Base-by-base conservation (phyloP, 2,113 vertebrate genomes). In the Oryzias javanicus region DNA sequence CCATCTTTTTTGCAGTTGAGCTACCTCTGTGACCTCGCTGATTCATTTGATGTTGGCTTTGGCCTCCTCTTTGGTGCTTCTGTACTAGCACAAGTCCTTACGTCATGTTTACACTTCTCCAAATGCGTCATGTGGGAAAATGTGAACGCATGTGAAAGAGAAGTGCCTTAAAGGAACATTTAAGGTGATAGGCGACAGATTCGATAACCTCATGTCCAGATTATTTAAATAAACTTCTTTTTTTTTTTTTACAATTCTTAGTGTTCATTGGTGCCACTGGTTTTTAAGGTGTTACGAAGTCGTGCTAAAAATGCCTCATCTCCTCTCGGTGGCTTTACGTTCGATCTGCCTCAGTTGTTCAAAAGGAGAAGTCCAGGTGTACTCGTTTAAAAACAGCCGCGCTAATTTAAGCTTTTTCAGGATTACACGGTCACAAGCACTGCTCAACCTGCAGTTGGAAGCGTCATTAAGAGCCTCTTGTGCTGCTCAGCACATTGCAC, bases 401-500 rank as follows among this genome's bases (percentile, higher is more conserved):
- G 40, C 76, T 80, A 80, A 77, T 62, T 77, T 57, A 67, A 78
- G 56, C 72, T 17, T 18, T 10, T 18, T 18, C 13, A 17, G 73
- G 82, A 87, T 84, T 84, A 86, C 71, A 64, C 59, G 70, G 57
- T 78, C 59, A 73, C 22, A 42, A 8, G 60, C 1, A 57, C 56
- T 67, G 51, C 42, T 64, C 22, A 40, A 55, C 59, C 63, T 58
- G 55, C 20, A 55, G 48, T 27, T 40, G 35, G 15, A 25, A 19
- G 52, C 27, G 35, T 41, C 55, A 17, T 10, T 59, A 84, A 73
- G 79, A 75, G 48, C 55, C 51, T 25, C 19, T 1, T 41, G 49
- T 55, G 55, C 41, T 24, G 25, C 35, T 77, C 66, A 59, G 35
- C 17, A 22, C 15, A 5, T 84, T 79, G 71, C 73, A 74, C 74